Evolutionary conservation across 2,888 invertebrate species (phyloP).

Genomic region (Prenolepis imparis): DNA sequence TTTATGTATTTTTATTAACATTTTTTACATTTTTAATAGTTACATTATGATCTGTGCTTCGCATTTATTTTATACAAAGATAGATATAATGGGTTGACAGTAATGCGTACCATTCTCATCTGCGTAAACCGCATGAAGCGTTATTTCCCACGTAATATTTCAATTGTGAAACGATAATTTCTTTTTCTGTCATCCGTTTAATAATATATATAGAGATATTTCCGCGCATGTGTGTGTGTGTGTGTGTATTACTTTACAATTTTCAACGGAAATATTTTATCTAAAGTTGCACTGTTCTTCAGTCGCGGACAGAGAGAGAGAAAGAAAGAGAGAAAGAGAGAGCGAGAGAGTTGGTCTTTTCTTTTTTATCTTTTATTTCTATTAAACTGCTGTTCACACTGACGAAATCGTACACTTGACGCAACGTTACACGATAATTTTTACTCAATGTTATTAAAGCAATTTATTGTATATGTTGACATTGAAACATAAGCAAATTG

Average conservation of each 20-base stretch:
- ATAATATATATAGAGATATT: conserved; percentile 76
- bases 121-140: conserved; percentile 45
- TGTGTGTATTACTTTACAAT: conserved; percentile 71
- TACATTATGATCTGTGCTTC: conserved; percentile 82
- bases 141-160: conserved; percentile 69
- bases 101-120: conserved; percentile 71
- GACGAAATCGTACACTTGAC: conserved; percentile 35
- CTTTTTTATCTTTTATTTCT: not conserved
- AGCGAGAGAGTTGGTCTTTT: conserved; percentile 32
- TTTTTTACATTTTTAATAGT: conserved; percentile 84
- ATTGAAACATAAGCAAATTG: conserved; percentile 4
- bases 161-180: conserved; percentile 67
- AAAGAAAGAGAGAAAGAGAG: too few species aligned
- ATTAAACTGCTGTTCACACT: conserved; percentile 43
- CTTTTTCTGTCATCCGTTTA: conserved; percentile 61
- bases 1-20: conserved; percentile 85
- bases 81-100: conserved; percentile 80
- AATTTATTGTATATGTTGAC: not conserved
- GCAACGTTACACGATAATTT: conserved; percentile 4
- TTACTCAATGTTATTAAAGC: not conserved
- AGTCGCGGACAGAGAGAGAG: not conserved
- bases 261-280: conserved; percentile 63
- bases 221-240: conserved; percentile 62
- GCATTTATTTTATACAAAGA: conserved; percentile 83
- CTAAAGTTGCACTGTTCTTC: conserved; percentile 42